Percentiles rank a stretch among this genome's conserved stretches.
Conservation (phyloP, 1,140 invertebrate species). For the Drosophila bipectinata region DNA sequence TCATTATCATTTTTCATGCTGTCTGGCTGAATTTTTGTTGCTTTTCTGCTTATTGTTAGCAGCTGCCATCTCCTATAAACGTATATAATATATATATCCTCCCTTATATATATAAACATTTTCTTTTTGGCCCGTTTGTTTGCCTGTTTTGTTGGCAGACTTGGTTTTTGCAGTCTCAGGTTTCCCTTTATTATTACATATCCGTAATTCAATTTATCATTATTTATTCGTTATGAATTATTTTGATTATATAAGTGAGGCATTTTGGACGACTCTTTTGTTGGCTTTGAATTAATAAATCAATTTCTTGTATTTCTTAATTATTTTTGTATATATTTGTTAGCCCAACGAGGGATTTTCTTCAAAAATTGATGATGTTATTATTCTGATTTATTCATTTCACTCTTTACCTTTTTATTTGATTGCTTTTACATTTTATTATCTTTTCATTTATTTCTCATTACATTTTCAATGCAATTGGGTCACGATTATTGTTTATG, state of each 20-base stretch:
- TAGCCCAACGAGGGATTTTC: not conserved
- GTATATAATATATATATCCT: not conserved
- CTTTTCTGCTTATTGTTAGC: conserved; percentile 31
- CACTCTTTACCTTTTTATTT: not conserved
- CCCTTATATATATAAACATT: not conserved
- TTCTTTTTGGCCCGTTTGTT: conserved; percentile 33
- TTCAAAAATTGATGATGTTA: not conserved
- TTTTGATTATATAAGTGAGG: conserved; percentile 33
- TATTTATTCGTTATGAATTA: conserved; percentile 49
- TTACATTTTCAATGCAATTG: not conserved
- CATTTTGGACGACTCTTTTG: conserved; percentile 15
- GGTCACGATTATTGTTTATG: not conserved
- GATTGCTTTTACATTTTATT: not conserved
- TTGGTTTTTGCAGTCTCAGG: conserved; percentile 27
- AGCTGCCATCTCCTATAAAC: conserved; percentile 27
- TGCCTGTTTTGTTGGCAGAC: conserved; percentile 17
- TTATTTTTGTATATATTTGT: not conserved
- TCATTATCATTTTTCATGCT: conserved; percentile 77
- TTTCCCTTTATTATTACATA: conserved; percentile 41
- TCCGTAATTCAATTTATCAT: conserved; percentile 47
- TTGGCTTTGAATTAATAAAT: conserved; percentile 6
- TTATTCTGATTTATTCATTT: not conserved
- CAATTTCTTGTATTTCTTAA: not conserved
- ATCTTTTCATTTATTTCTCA: not conserved
- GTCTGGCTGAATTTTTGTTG: conserved; percentile 44